Evolutionary conservation across 2,888 invertebrate genomes (phyloP).

Genomic region (Drosophila rubida): DNA sequence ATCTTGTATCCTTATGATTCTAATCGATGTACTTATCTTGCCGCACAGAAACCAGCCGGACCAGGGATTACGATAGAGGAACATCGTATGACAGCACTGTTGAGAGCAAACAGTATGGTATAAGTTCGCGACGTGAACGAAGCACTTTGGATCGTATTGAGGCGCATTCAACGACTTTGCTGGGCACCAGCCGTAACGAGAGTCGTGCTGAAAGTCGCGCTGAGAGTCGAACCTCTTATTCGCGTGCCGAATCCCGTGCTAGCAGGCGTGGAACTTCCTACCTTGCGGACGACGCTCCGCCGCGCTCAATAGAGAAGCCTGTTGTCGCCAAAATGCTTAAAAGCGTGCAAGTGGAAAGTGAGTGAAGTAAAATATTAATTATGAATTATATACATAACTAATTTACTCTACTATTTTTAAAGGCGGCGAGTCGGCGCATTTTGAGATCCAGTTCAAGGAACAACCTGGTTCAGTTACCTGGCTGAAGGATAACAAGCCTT

Average conservation of each 20-base stretch:
- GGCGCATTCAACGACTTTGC: slow-evolving; percentile 51
- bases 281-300: slow-evolving; percentile 55
- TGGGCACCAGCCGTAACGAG: slow-evolving; percentile 63
- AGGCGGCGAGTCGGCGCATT: slow-evolving; percentile 94
- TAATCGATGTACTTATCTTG: background rate
- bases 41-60: slow-evolving; percentile 65
- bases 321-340: slow-evolving; percentile 90
- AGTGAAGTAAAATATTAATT: slow-evolving; percentile 85
- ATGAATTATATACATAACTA: background rate
- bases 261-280: slow-evolving; percentile 56
- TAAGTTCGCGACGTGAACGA: slow-evolving; percentile 64
- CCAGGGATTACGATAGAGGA: slow-evolving; percentile 76
- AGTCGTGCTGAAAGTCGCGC: slow-evolving; percentile 65
- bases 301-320: slow-evolving; percentile 87
- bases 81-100: slow-evolving; percentile 79
- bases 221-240: slow-evolving; percentile 67
- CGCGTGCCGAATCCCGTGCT: slow-evolving; percentile 52
- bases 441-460: slow-evolving; percentile 91
- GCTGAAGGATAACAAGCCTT: slow-evolving; percentile 94
- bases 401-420: slow-evolving; percentile 2
- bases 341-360: slow-evolving; percentile 92
- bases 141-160: slow-evolving; percentile 65
- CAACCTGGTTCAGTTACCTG: slow-evolving; percentile 90
- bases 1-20: background rate
- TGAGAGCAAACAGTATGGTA: slow-evolving; percentile 62